Evolutionary conservation across 2,797 vertebrate species (phyloP).

Genomic region (Caiman crocodilus): DNA sequence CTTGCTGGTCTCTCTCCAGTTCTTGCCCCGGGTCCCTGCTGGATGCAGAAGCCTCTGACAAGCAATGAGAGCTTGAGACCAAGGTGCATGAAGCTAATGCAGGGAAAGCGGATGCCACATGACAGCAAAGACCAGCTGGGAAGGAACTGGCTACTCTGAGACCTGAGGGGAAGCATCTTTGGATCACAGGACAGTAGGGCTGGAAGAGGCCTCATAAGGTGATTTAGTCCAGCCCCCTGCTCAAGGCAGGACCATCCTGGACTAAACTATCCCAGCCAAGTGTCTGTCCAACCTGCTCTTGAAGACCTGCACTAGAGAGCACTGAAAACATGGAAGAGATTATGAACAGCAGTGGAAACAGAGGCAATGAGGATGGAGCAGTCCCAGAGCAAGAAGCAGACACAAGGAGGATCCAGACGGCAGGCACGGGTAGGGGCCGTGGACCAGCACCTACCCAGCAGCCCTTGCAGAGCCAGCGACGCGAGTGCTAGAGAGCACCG

Average conservation of each 20-base stretch:
- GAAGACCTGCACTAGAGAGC: no score
- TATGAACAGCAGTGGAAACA: background rate
- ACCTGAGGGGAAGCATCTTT: no score
- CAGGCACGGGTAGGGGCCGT: background rate
- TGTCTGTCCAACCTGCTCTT: no score
- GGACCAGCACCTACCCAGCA: background rate
- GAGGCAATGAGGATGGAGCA: no score
- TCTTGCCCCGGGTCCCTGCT: no score
- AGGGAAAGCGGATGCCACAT: background rate
- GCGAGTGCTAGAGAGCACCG: background rate
- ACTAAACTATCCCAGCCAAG: no score
- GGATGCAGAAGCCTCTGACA: background rate
- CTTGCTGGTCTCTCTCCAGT: no score
- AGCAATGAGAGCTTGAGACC: background rate
- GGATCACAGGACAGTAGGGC: background rate
- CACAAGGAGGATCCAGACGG: background rate
- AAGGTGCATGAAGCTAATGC: background rate
- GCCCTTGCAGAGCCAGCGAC: background rate
- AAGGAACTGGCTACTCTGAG: background rate
- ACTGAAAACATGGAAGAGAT: background rate
- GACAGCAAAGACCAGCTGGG: background rate
- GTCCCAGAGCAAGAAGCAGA: background rate
- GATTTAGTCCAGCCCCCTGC: no score
- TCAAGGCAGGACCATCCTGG: no score
- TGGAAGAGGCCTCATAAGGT: no score